Base-by-base conservation (phyloP, 2,113 vertebrate species). In the Micromys minutus region DNA sequence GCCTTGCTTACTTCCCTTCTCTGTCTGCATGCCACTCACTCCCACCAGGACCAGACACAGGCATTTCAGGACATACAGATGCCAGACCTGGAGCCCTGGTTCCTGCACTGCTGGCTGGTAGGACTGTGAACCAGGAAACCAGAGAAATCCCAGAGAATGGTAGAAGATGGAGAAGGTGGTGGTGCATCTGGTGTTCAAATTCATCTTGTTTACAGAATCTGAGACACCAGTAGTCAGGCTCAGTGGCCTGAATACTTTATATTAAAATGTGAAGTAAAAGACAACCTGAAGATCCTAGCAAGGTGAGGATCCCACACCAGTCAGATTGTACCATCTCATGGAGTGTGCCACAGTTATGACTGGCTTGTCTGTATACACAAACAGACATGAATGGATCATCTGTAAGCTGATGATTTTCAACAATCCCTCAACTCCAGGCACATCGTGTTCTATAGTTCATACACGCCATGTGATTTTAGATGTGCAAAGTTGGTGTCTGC, bases 181-280 rank as follows among this genome's bases (percentile, higher is more conserved):
- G 8, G 29, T n/a, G n/a, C n/a, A 13, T 42, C 42, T 36, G 61
- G 21, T 50, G 21, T 15, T 12, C 3, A 61, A 71, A 55, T 5
- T n/a, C 52, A 13, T 74, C 24, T 9, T n/a, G 8, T 29, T 36
- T 29, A 9, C 39, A 36, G 39, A 84, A 57, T 34, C 45, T 29
- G 5, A 39, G 34, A 63, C 4, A 61, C 31, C 24, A 85, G 31
- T 36, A 50, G 22, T 75, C 7, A 47, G 45, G 16, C n/a, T 63
- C 6, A 12, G 55, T 4, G 26, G 34, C 9, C 21, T 31, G 34
- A 59, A 52, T 57, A 7, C 11, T 21, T 95, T 88, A 72, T 90
- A 76, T 42, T 39, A 76, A 47, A 29, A 16, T 92, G 39, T 90
- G 86, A 94, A 77, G 26, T 16, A 97, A 95, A 87, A 10, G 10